These are phyloP conservation scores for Holocentrus rufus DNA, from an alignment of 2,797 vertebrate species.

Conservation along the genomic window DNA sequence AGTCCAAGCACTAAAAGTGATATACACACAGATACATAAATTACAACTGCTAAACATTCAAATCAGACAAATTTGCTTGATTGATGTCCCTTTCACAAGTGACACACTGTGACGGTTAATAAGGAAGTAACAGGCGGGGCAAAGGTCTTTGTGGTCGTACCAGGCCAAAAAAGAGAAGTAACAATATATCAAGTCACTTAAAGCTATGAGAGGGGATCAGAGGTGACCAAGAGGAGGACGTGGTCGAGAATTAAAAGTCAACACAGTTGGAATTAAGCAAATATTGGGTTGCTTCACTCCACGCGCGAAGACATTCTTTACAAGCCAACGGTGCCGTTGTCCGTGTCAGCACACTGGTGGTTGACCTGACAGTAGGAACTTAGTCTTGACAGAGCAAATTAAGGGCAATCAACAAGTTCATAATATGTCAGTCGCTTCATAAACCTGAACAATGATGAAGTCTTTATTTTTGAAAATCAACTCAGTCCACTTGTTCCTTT, in stretches of 20 bases:
- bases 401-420: conserved; percentile 12
- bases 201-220: conserved; percentile 47
- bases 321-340: conserved; percentile 26
- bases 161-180: conserved; percentile 76
- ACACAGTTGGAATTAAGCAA: conserved; percentile 50
- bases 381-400: not conserved
- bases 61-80: conserved; percentile 25
- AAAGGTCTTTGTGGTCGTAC: conserved; percentile 73
- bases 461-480: conserved; percentile 48
- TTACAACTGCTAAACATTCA: conserved; percentile 12
- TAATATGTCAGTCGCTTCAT: conserved; percentile 13
- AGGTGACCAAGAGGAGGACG: conserved; percentile 65
- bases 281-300: conserved; percentile 10
- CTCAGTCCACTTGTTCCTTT: conserved; percentile 45
- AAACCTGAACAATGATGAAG: conserved; percentile 22
- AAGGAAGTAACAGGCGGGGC: conserved; percentile 78
- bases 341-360: conserved; percentile 42
- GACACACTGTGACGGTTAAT: conserved; percentile 57
- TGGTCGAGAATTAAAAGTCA: conserved; percentile 71
- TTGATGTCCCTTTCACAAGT: conserved; percentile 27
- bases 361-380: conserved; percentile 7
- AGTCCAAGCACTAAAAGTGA: not conserved
- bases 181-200: conserved; percentile 55
- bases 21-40: not conserved
- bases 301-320: conserved; percentile 3